Evolutionary conservation across 2,113 vertebrate genomes (phyloP).

Genomic region (Syngnathus floridae): DNA sequence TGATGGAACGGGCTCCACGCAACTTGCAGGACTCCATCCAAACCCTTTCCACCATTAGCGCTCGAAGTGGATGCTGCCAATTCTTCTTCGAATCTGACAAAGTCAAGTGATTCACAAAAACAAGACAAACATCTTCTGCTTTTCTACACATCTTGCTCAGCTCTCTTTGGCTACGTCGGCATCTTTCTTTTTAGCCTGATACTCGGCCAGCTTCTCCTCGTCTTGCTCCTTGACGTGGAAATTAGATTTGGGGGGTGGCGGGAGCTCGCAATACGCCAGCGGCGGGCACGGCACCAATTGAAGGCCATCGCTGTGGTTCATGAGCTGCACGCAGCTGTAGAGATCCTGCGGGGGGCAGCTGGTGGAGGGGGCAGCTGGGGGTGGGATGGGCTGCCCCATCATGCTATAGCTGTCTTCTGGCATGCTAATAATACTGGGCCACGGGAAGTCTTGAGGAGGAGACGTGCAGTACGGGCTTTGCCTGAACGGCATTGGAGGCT

Average conservation of each 20-base stretch:
- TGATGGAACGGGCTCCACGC: neutral
- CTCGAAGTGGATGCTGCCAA: neutral
- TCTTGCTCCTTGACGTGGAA: slow-evolving; percentile 19
- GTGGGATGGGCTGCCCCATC: slow-evolving; percentile 18
- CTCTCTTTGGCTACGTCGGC: slow-evolving; percentile 11
- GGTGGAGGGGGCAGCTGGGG: neutral
- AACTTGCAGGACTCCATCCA: neutral
- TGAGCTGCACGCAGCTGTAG: slow-evolving; percentile 69
- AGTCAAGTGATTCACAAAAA: neutral
- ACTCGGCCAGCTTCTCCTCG: slow-evolving; percentile 21
- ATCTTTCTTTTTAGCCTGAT: slow-evolving; percentile 21
- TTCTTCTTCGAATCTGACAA: neutral
- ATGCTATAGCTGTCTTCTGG: slow-evolving; percentile 54
- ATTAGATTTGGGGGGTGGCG: neutral
- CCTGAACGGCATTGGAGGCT: rapidly evolving
- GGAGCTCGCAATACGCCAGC: slow-evolving; percentile 24
- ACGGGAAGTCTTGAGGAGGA: neutral
- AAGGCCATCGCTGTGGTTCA: slow-evolving; percentile 52
- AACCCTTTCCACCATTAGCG: neutral
- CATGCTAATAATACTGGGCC: slow-evolving; percentile 25
- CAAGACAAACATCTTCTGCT: neutral
- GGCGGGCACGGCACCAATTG: slow-evolving; percentile 64
- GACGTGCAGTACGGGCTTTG: slow-evolving; percentile 24
- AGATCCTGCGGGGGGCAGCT: slow-evolving; percentile 46
- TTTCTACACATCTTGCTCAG: neutral